Base-by-base conservation (phyloP, 2,888 invertebrate genomes). In the Catonia carolina region DNA sequence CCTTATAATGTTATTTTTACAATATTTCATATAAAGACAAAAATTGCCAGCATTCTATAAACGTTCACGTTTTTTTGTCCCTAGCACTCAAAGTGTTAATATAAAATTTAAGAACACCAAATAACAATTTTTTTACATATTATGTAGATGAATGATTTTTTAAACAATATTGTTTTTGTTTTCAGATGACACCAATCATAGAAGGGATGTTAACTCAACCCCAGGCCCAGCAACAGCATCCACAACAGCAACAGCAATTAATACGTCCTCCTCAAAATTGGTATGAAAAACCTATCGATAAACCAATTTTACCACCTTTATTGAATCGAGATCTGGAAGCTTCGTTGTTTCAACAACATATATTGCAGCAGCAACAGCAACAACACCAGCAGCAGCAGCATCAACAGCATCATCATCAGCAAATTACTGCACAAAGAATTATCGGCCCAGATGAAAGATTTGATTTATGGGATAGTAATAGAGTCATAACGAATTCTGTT, bases 141-240 rank as follows among this genome's bases (percentile, higher is more conserved):
- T n/a, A n/a, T n/a, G n/a, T n/a, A n/a, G n/a, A n/a, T n/a, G n/a
- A n/a, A n/a, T n/a, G n/a, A n/a, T n/a, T n/a, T n/a, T n/a, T n/a
- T n/a, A n/a, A n/a, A n/a, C n/a, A n/a, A n/a, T n/a, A n/a, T n/a
- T n/a, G n/a, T 27, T 27, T 23, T 47, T 15, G 15, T 27, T 6
- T n/a, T 27, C 47, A 47, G 47, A 14, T 52, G 31, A 49, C 49
- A 8, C 33, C 49, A 14, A 41, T 41, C 7, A 18, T 54, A 22
- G 47, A 54, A 18, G 36, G 54, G 2, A 7, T 35, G 27, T n/a
- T 36, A 33, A 12, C 31, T 56, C 65, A 71, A 2, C 66, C 71
- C 27, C 66, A 67, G 37, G 68, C 69, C 65, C 55, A 70, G 60
- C 70, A 70, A 58, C 65, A 71, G 2, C 66, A 71, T 35, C 66